These are phyloP conservation scores for Rhagium mordax DNA, from an alignment of 2,888 invertebrate species.

Conservation along the genomic window DNA sequence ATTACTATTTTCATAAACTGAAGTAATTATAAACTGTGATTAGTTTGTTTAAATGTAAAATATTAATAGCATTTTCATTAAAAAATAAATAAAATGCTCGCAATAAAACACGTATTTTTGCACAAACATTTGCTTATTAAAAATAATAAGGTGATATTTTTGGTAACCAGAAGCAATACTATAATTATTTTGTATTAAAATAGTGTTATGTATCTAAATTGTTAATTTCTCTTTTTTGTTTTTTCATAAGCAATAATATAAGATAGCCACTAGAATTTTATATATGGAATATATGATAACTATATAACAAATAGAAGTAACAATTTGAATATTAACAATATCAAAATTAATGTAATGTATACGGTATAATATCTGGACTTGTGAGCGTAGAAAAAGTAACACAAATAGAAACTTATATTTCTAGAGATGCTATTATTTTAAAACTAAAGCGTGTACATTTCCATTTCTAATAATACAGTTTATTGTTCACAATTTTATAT, in stretches of 20 bases:
- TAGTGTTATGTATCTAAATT: conserved; percentile 52
- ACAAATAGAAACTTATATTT: no score
- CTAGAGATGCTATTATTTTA: no score
- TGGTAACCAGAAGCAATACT: conserved; percentile 70
- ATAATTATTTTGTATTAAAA: conserved; percentile 60
- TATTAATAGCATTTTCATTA: conserved; percentile 43
- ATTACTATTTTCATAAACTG: conserved; percentile 24
- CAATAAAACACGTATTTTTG: conserved; percentile 69
- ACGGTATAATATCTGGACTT: background rate
- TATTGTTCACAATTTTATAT: no score
- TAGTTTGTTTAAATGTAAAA: conserved; percentile 38
- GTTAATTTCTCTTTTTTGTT: conserved; percentile 54
- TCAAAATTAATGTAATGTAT: background rate
- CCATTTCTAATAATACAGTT: no score
- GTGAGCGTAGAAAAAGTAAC: no score
- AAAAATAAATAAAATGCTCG: conserved; percentile 58
- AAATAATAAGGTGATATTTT: conserved; percentile 68
- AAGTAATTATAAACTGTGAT: conserved; percentile 46
- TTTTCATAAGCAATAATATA: conserved; percentile 64
- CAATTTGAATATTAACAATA: conserved; percentile 48
- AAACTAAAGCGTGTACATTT: no score
- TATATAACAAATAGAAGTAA: conserved; percentile 53
- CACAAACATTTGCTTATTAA: conserved; percentile 64
- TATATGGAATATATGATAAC: conserved; percentile 56
- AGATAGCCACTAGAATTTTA: conserved; percentile 57